phyloP scores from a whole-genome alignment of 2,888 invertebrate genomes.

The Parnassius mnemosyne region DNA sequence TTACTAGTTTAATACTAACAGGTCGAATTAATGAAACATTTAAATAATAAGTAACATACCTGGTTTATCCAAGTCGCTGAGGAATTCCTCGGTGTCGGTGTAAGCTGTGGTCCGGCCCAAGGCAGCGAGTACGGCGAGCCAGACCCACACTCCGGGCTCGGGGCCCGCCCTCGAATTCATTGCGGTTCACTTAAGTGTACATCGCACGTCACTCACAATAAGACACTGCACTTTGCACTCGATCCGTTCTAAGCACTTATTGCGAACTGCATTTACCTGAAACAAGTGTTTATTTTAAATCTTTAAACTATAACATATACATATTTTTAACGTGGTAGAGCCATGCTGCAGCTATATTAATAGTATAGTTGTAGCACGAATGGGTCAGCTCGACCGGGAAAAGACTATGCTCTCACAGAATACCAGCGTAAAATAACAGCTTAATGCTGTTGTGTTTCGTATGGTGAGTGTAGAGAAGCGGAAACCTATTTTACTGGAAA shows the following conservation, averaged over 20 bases:
- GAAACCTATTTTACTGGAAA: no score
- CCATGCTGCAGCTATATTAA: no score
- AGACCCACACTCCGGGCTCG: constrained; percentile 55
- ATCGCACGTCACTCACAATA: constrained; percentile 44
- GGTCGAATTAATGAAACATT: no score
- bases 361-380: no score
- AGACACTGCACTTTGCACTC: constrained; percentile 42
- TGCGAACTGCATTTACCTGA: constrained; percentile 34
- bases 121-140: constrained; percentile 70
- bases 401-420: no score
- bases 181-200: constrained; percentile 48
- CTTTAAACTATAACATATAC: no score
- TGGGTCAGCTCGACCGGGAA: no score
- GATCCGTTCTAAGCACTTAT: constrained; percentile 34
- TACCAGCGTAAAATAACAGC: no score
- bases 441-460: no score
- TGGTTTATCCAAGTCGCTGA: constrained; percentile 83
- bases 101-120: constrained; percentile 70
- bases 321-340: no score
- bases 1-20: no score
- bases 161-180: constrained; percentile 43
- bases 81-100: constrained; percentile 79
- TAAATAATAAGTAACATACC: constrained; percentile 54
- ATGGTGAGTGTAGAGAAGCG: no score
- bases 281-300: constrained; percentile 23